Percentiles rank a stretch among this genome's conserved stretches.
These are phyloP conservation scores for Bellardia bayeri DNA, from an alignment of 2,888 invertebrate species.

Conservation along the genomic window DNA sequence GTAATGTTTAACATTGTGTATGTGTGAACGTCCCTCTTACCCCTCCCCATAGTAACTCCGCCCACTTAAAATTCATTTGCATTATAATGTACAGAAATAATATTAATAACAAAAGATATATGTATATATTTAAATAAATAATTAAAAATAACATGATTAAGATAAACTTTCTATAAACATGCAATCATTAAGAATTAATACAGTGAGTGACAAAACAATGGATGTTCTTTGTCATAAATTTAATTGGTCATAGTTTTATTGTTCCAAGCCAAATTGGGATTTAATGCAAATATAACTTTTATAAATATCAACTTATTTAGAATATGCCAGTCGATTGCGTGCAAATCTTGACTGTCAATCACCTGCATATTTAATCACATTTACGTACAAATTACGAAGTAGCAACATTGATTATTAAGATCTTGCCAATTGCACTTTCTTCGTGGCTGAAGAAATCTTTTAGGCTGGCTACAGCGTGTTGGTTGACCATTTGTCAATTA, in stretches of 20 bases:
- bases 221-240: not conserved
- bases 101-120: constrained; percentile 23
- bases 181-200: constrained; percentile 23
- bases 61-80: constrained; percentile 30
- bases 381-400: too few relatives aligned
- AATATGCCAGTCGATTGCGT: too few relatives aligned
- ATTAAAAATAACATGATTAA: constrained; percentile 18
- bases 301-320: too few relatives aligned
- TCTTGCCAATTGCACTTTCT: too few relatives aligned
- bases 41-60: constrained; percentile 9
- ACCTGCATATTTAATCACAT: too few relatives aligned
- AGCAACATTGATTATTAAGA: too few relatives aligned
- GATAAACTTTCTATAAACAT: constrained; percentile 52
- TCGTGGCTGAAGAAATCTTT: not conserved
- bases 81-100: constrained; percentile 52
- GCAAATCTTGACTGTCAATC: too few relatives aligned
- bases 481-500: too few relatives aligned
- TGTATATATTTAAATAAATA: not conserved
- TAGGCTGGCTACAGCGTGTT: too few relatives aligned
- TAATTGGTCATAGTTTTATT: not conserved
- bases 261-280: too few relatives aligned
- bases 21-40: constrained; percentile 17
- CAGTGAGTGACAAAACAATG: constrained; percentile 36
- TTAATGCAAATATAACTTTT: too few relatives aligned
- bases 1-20: constrained; percentile 51